Conservation (phyloP, 1,140 invertebrate species). For the Dufourea novaeangliae region DNA sequence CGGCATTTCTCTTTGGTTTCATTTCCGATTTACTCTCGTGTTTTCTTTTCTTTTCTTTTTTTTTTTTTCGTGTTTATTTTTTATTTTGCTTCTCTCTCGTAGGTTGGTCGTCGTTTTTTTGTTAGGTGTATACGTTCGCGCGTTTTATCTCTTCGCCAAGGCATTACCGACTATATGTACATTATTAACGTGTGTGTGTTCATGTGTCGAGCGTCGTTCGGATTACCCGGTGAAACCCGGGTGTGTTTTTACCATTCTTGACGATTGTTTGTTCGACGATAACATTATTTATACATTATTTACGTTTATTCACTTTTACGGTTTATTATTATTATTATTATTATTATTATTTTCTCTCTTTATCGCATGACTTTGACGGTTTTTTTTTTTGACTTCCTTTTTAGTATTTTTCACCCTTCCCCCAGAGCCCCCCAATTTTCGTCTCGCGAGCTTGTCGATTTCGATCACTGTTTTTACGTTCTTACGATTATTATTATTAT, state of each 20-base stretch:
- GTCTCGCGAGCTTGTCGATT: background rate
- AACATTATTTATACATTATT: conserved; percentile 20
- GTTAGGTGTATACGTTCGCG: conserved; percentile 9
- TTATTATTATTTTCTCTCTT: background rate
- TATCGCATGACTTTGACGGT: conserved; percentile 26
- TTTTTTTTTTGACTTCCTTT: conserved; percentile 39
- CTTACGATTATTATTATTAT: conserved; percentile 45
- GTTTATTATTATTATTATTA: conserved; percentile 1
- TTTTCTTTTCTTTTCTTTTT: conserved; percentile 27
- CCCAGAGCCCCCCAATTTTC: background rate
- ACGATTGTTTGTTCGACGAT: conserved; percentile 9
- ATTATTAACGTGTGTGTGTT: background rate
- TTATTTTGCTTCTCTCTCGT: conserved; percentile 31
- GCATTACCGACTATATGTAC: conserved; percentile 23
- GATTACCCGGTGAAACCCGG: background rate
- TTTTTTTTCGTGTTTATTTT: conserved; percentile 29
- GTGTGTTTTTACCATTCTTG: conserved; percentile 16
- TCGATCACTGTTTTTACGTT: conserved; percentile 45
- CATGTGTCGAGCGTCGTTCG: conserved; percentile 1
- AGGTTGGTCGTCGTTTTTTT: no score
- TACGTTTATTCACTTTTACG: background rate
- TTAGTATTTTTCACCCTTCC: conserved; percentile 2
- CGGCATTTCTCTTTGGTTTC: conserved; percentile 13
- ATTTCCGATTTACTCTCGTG: conserved; percentile 11
- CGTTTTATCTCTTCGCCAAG: conserved; percentile 13